Evolutionary conservation across 2,888 invertebrate genomes (phyloP).

Genomic region (Amorpha juglandis): DNA sequence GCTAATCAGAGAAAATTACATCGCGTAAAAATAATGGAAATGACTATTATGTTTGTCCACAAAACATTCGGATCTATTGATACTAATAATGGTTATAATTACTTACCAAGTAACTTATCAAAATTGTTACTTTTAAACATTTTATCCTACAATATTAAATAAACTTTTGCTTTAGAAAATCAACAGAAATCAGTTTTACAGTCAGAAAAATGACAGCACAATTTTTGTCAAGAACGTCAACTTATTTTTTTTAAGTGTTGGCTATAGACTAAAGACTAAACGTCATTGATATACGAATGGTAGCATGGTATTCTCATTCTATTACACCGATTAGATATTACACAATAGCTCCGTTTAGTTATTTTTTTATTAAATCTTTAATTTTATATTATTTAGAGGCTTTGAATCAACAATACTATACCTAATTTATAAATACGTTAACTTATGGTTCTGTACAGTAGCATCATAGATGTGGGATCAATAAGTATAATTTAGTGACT

Average conservation of each 20-base stretch:
- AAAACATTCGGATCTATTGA: not conserved
- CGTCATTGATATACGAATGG: not conserved
- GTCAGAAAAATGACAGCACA: constrained; percentile 79
- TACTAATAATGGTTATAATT: constrained; percentile 26
- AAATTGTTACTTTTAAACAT: constrained; percentile 87
- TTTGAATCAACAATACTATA: no score
- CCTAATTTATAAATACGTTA: no score
- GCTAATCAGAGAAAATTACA: constrained; percentile 43
- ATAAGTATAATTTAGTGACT: no score
- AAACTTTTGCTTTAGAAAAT: constrained; percentile 73
- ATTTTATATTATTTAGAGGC: no score
- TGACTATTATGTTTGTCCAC: constrained; percentile 32
- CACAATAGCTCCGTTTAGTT: not conserved
- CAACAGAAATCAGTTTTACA: constrained; percentile 70
- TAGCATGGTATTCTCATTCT: not conserved
- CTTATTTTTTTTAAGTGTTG: constrained; percentile 61
- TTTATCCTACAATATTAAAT: constrained; percentile 55
- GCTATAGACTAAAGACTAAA: constrained; percentile 29
- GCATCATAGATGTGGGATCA: no score
- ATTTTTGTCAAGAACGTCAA: constrained; percentile 77
- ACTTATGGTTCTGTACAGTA: no score
- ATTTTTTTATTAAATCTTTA: no score
- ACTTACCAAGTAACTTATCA: constrained; percentile 87
- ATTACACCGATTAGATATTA: not conserved
- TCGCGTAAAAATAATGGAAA: constrained; percentile 37